Evolutionary conservation across 2,888 invertebrate genomes (phyloP), one percentile per base, ranked within the genome.

Genomic region (Allolobophora icterica): DNA sequence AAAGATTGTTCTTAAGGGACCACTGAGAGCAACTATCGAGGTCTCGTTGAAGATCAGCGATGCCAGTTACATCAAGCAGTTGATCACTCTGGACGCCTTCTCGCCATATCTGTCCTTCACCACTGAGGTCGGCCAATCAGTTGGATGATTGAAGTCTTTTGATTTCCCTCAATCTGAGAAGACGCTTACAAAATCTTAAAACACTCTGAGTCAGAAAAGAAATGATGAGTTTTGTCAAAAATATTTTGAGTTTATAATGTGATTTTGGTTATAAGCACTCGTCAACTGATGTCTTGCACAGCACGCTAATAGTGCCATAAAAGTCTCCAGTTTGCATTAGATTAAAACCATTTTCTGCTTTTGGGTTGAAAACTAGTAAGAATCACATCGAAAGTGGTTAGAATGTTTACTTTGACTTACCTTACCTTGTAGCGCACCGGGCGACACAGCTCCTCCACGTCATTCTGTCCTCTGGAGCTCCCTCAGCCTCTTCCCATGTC

Each of bases 31-130:
- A n/a, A 93, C 94, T 52, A 92, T 95, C 8, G 93, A 95, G 94
- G 93, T 95, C 38, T 92, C 93, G 17, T 91, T 95, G 89, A 94
- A 94, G 92, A 94, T 95, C 91, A 95, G 95, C 92, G 93, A 94
- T 33, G 91, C 93, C 6, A 96, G 95, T 92, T 92, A 92, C 89
- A 92, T 96, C 83, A 93, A 93, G 24, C 95, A 96, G 90, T 93
- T 93, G 45, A 95, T 96, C 38, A 93, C 93, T 34, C 93, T 96
- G 90, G 94, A 95, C 92, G 95, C 95, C n/a, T 94, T 94, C 8
- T 94, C 94, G 92, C 95, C 95, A 5, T 96, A 95, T 93, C 91
- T 96, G 84, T 94, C 94, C 91, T 96, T 96, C 93, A 93, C 95
- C 89, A 95, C 95, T 11, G 93, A 95, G 93, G 95, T 95, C 89